Evolutionary conservation across 1,140 invertebrate species (phyloP).

Genomic region (Triops cancriformis): DNA sequence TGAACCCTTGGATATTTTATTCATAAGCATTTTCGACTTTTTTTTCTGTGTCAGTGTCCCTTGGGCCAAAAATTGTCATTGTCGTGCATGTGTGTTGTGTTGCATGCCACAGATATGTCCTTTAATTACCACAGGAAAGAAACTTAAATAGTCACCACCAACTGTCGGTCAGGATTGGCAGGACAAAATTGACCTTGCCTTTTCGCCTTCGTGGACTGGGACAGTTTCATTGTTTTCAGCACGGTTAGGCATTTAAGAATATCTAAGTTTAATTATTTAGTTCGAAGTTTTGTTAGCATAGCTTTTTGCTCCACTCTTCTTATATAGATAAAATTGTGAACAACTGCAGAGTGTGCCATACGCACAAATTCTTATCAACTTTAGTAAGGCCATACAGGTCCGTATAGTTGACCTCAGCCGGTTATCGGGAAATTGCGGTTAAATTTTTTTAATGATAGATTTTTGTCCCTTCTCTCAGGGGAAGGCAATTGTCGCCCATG

Average conservation of each 20-base stretch:
- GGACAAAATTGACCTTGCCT: background rate
- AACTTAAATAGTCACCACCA: background rate
- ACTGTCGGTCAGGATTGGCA: background rate
- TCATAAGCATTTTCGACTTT: background rate
- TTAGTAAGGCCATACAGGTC: too few relatives aligned
- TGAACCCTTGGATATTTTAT: background rate
- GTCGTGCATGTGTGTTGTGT: slow-evolving; percentile 7
- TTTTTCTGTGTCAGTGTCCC: background rate
- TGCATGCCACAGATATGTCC: background rate
- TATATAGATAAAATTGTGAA: too few relatives aligned
- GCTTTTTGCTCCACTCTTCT: too few relatives aligned
- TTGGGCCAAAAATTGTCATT: background rate
- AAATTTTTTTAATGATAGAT: too few relatives aligned
- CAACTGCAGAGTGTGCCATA: too few relatives aligned
- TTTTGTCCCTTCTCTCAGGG: too few relatives aligned
- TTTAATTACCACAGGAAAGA: background rate
- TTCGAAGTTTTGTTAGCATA: too few relatives aligned
- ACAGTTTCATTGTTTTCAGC: background rate
- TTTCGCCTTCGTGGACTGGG: slow-evolving; percentile 8
- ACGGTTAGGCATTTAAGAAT: background rate
- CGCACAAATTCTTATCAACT: too few relatives aligned
- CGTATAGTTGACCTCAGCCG: too few relatives aligned
- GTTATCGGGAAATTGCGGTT: too few relatives aligned
- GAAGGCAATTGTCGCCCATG: too few relatives aligned
- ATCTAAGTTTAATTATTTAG: too few relatives aligned